Conservation (phyloP, 2,888 invertebrate genomes). For the Tiliacea citrago region DNA sequence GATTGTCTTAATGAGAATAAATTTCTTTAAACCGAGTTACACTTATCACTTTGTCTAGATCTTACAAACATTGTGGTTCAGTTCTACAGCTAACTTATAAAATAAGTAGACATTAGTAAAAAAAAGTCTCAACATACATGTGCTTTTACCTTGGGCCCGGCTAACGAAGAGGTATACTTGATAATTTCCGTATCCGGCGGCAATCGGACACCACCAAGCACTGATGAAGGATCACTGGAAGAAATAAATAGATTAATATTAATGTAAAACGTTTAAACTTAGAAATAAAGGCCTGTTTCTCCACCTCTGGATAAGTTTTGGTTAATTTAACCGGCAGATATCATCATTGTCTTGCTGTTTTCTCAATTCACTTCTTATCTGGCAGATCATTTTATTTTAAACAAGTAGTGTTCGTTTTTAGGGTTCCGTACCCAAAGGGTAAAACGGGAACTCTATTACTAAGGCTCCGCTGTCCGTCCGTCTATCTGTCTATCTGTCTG, state of each 20-base stretch:
- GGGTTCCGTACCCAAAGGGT: too few species aligned
- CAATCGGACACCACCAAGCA: conserved; percentile 95
- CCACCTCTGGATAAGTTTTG: neutral
- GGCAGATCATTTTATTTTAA: neutral
- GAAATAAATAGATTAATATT: conserved; percentile 11
- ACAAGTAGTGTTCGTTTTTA: too few species aligned
- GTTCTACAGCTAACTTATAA: neutral
- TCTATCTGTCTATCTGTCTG: too few species aligned
- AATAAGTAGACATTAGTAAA: neutral
- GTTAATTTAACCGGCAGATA: neutral
- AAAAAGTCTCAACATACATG: conserved; percentile 47
- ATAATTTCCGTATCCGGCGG: conserved; percentile 97
- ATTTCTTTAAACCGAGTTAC: too few species aligned
- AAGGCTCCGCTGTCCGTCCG: too few species aligned
- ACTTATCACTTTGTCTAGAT: too few species aligned
- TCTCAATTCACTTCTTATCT: neutral
- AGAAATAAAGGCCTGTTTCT: neutral
- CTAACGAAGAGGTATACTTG: conserved; percentile 96
- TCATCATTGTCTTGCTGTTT: too few species aligned
- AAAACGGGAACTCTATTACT: too few species aligned
- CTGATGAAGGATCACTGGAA: conserved; percentile 95
- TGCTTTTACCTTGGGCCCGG: conserved; percentile 93
- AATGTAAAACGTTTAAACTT: neutral
- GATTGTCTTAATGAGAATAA: too few species aligned
- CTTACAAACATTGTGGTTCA: neutral